A percentile compares a stretch with the other conserved stretches of the same genome.
phyloP scores from a whole-genome alignment of 2,797 vertebrate species.

The Channa striata region DNA sequence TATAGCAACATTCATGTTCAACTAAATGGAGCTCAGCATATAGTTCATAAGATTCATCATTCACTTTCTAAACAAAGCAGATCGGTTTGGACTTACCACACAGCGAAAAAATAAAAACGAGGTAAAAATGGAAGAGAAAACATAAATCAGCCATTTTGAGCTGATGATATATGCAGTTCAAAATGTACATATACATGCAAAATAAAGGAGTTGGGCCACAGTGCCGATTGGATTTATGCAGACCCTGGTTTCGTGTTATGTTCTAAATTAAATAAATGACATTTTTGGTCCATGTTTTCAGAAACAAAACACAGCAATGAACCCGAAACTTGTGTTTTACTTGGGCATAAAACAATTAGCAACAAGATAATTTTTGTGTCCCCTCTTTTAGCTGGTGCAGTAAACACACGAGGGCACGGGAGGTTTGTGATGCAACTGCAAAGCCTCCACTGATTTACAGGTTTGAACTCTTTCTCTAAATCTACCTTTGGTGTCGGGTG shows the following conservation, averaged over 20 bases:
- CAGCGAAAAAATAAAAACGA: too few species aligned
- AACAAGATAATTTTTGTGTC: conserved; percentile 19
- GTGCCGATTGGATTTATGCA: neutral
- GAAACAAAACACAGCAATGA: neutral
- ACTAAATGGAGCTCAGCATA: neutral
- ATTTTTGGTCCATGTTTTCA: neutral
- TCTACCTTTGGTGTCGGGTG: conserved; percentile 33
- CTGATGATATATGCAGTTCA: neutral
- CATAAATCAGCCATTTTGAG: too few species aligned
- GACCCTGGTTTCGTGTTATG: too few species aligned
- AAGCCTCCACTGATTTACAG: conserved; percentile 34
- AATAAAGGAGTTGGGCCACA: neutral
- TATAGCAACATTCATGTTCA: neutral
- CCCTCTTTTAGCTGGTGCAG: conserved; percentile 13
- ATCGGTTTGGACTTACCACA: neutral
- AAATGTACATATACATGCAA: neutral
- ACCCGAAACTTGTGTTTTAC: neutral
- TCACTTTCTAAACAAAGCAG: neutral
- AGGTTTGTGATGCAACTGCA: conserved; percentile 34
- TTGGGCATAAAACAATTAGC: neutral
- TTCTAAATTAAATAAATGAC: neutral
- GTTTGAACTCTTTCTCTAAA: conserved; percentile 26
- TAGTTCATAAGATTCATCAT: neutral
- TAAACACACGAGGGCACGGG: conserved; percentile 18
- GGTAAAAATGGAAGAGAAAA: too few species aligned